Evolutionary conservation across 1,140 invertebrate species (phyloP), one percentile per base, ranked within the genome.

Genomic region (Drosophila chauvacae): DNA sequence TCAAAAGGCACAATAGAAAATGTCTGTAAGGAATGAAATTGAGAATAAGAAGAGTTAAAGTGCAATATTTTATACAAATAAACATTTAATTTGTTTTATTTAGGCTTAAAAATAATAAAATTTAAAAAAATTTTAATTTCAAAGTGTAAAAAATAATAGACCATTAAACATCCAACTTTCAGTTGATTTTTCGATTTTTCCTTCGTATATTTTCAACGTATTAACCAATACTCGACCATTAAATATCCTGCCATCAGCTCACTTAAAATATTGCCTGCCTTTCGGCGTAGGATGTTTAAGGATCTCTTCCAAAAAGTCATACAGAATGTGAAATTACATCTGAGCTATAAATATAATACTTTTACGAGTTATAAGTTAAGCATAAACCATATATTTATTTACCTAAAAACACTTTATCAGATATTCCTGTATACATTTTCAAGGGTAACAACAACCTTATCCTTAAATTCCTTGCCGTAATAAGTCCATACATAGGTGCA

Each of bases 401-500:
- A 10, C 11, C 18, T 55, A 23, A 10, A n/a, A 42, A 9, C 37
- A 14, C 5, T 7, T 9, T 20, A 35, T 9, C 3, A 1, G 0
- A 20, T 20, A 6, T 14, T 7, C 11, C 11, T 35, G 7, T 10
- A 20, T 9, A 4, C 9, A 37, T 53, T 37, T 37, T 16, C 7
- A 41, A 39, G 57, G 13, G 70, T 26, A 64, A 48, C 5, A 14
- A 13, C 9, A 47, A 9, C 20, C 9, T 20, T 28, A 30, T 10
- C 7, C 20, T 48, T 48, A 33, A 48, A 59, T 37, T 23, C 44
- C 60, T 63, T 35, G 42, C 30, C 45, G 48, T 86, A 41, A 61
- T 64, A 44, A 55, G 53, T 26, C 14, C 58, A 62, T 62, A 26
- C 16, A 64, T 62, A 64, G 63, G 58, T 62, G 33, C 16, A 9